Evolutionary conservation across 2,888 invertebrate species (phyloP).

Genomic region (Limenitis arthemis): DNA sequence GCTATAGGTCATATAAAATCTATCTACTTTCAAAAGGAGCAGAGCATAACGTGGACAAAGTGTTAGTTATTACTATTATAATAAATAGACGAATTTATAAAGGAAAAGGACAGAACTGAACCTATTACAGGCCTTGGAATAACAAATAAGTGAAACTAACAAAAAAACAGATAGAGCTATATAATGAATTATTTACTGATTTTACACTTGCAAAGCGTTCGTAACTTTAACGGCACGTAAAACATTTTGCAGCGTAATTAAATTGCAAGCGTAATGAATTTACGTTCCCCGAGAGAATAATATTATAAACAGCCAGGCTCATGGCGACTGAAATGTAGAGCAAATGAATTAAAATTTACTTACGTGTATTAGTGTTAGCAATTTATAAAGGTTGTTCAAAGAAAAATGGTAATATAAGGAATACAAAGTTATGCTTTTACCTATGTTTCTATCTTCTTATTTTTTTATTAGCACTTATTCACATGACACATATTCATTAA

Average conservation of each 20-base stretch:
- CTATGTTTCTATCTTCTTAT: no score
- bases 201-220: constrained; percentile 7
- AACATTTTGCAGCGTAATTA: constrained; percentile 22
- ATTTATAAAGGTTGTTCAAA: background rate
- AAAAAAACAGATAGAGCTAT: background rate
- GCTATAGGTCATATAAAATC: no score
- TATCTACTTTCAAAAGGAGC: no score
- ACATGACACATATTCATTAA: no score
- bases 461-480: no score
- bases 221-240: constrained; percentile 16
- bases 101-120: no score
- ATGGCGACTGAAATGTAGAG: constrained; percentile 11
- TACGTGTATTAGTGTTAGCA: background rate
- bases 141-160: background rate
- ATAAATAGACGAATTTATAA: background rate
- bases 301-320: constrained; percentile 12
- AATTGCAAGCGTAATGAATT: constrained; percentile 39
- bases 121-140: no score
- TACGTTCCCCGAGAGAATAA: constrained; percentile 32
- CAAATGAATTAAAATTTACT: constrained; percentile 8
- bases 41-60: background rate
- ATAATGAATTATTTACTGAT: background rate
- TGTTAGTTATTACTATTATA: no score
- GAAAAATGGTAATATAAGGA: background rate
- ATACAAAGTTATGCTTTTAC: no score